A percentile compares a stretch with the other conserved stretches of the same genome.
Conservation (phyloP, 2,888 invertebrate genomes). For the Pammene aurita region DNA sequence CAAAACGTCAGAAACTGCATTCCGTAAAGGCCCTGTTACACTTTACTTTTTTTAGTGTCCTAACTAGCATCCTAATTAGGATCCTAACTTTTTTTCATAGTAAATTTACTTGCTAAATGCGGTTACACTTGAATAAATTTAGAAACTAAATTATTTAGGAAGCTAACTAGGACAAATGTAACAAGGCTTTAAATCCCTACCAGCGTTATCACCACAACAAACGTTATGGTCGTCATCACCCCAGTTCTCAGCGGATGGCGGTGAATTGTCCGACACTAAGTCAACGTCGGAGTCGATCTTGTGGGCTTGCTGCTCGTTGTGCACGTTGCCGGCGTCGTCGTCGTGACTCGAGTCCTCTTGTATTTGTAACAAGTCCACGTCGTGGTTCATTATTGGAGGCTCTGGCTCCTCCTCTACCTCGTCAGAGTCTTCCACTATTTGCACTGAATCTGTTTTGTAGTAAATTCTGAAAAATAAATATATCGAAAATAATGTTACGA, state of each 20-base stretch:
- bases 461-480: slow-evolving; percentile 15
- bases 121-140: too few species aligned
- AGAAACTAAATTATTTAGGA: too few species aligned
- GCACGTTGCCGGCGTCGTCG: neutral
- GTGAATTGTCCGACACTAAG: slow-evolving; percentile 1
- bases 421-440: slow-evolving; percentile 27
- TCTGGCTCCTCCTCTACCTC: slow-evolving; percentile 20
- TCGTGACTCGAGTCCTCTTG: slow-evolving; percentile 16
- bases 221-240: slow-evolving; percentile 10
- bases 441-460: slow-evolving; percentile 19
- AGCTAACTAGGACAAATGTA: too few species aligned
- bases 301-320: neutral
- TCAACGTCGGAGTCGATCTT: slow-evolving; percentile 5
- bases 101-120: too few species aligned
- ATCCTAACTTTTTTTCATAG: too few species aligned
- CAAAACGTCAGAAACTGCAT: slow-evolving; percentile 6
- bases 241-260: slow-evolving; percentile 4
- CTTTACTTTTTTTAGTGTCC: too few species aligned
- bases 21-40: too few species aligned
- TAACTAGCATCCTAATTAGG: too few species aligned
- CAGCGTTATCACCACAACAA: slow-evolving; percentile 15
- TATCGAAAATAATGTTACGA: neutral
- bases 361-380: slow-evolving; percentile 17
- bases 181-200: slow-evolving; percentile 11
- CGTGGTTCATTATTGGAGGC: slow-evolving; percentile 14